These are phyloP conservation scores for Australoheros scitulus DNA, from an alignment of 2,113 vertebrate species.

Conservation along the genomic window DNA sequence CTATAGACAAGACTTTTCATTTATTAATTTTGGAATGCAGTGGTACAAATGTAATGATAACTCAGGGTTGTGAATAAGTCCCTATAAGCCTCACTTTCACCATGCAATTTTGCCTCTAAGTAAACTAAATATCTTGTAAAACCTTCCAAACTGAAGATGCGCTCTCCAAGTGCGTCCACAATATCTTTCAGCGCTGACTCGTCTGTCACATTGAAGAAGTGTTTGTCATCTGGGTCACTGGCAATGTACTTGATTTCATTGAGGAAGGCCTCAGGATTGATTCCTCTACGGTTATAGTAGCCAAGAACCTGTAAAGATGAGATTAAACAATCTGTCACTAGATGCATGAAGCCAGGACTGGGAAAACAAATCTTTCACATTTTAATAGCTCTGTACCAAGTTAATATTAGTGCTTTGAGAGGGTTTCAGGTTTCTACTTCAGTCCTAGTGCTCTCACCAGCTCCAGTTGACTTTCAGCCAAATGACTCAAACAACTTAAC, in stretches of 20 bases:
- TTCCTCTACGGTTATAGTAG: constrained; percentile 96
- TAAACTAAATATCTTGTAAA: background rate
- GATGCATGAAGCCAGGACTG: background rate
- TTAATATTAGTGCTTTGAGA: background rate
- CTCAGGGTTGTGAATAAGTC: background rate
- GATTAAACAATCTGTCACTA: background rate
- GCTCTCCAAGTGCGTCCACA: constrained; percentile 93
- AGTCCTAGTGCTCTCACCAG: background rate
- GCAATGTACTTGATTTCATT: constrained; percentile 97
- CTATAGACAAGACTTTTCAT: background rate
- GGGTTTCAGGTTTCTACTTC: constrained; percentile 1
- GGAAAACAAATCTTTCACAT: background rate
- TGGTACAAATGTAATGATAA: background rate
- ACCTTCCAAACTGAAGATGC: constrained; percentile 98
- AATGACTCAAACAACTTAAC: background rate
- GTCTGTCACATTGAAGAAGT: constrained; percentile 97
- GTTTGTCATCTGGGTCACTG: constrained; percentile 95
- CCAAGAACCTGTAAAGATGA: constrained; percentile 86
- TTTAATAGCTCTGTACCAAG: background rate
- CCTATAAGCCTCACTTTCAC: background rate
- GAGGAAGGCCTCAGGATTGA: constrained; percentile 94
- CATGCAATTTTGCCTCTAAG: background rate
- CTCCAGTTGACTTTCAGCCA: constrained; percentile 18
- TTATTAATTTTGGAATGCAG: background rate
- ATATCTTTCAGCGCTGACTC: constrained; percentile 97